Base-by-base conservation (phyloP, 2,113 vertebrate species). In the Lasiurus cinereus region DNA sequence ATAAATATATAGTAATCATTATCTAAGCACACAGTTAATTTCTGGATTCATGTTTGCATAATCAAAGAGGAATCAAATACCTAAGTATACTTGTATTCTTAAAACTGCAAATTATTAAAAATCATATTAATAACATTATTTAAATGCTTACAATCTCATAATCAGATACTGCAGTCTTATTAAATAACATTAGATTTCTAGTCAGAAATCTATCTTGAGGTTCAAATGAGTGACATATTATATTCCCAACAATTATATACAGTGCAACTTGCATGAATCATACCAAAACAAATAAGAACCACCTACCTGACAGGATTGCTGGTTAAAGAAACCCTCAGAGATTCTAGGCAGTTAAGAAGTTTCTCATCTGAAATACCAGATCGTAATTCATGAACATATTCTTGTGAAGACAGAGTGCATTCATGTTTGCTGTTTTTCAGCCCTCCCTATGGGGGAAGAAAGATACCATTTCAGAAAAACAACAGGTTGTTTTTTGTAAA, bases 261-360 rank as follows among this genome's bases (percentile, higher is more conserved):
- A 78, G 6, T 22, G 54, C 2, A 62, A 64, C 84, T 43, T 87
- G 0, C n/a, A 83, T 52, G 19, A 93, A 88, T 85, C 15, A 50
- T 62, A 84, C 0, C 27, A 83, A 96, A 93, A 88, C n/a, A 43
- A 9, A 6, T 69, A 90, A n/a, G 31, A 92, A 90, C 8, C 56
- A 79, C 98, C 96, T 94, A 99, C 99, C 99, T 99, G 97, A 99
- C 99, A 80, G 99, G 99, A 97, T 99, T 99, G 98, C 99, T 99
- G 74, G 99, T 99, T 97, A 99, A 98, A 98, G 99, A 99, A 70
- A 99, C 99, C 69, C 99, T 98, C 97, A 99, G 97, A 43, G 99
- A 99, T 98, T 99, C 99, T 84, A 99, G 98, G 94, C 99, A 99
- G 93, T 99, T 99, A 93, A 99, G 98, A 83, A 99, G 99, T 96